Evolutionary conservation across 2,888 invertebrate genomes (phyloP).

Genomic region (Cheilosia pagana): DNA sequence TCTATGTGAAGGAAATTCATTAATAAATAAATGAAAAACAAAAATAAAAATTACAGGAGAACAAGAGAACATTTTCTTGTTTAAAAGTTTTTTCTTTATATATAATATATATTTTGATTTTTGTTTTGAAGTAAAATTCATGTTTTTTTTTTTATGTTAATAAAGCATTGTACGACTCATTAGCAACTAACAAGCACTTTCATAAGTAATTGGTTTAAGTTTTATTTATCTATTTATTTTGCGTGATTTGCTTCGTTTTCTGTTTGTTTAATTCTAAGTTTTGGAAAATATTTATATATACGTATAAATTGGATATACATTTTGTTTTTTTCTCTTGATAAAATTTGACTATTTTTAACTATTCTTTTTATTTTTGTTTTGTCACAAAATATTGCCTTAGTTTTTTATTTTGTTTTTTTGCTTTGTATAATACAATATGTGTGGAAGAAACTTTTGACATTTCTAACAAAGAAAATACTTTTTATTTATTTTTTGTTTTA

Average conservation of each 20-base stretch:
- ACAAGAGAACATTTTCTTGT: conserved; percentile 58
- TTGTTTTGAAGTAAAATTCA: conserved; percentile 69
- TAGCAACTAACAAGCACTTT: conserved; percentile 75
- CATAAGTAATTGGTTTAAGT: conserved; percentile 70
- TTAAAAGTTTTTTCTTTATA: conserved; percentile 13
- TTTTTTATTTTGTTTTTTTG: conserved; percentile 28
- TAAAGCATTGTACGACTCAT: conserved; percentile 76
- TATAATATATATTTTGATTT: conserved; percentile 53
- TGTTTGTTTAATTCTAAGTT: conserved; percentile 40
- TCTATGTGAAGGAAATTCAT: conserved; percentile 67
- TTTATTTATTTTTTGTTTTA: conserved; percentile 42
- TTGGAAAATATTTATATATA: conserved; percentile 40
- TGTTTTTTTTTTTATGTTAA: conserved; percentile 56
- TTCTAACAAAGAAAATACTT: conserved; percentile 64
- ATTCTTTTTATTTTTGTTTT: conserved; percentile 38
- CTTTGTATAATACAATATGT: conserved; percentile 69
- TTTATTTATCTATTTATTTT: conserved; percentile 53
- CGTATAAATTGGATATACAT: conserved; percentile 68
- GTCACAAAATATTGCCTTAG: conserved; percentile 72
- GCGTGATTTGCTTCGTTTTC: conserved; percentile 49
- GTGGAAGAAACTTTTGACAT: conserved; percentile 71
- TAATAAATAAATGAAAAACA: conserved; percentile 28
- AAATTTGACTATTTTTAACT: conserved; percentile 74
- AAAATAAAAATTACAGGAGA: conserved; percentile 21
- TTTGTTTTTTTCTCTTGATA: conserved; percentile 66